phyloP scores from a whole-genome alignment of 2,888 invertebrate genomes.

The Amphimallon solstitiale region DNA sequence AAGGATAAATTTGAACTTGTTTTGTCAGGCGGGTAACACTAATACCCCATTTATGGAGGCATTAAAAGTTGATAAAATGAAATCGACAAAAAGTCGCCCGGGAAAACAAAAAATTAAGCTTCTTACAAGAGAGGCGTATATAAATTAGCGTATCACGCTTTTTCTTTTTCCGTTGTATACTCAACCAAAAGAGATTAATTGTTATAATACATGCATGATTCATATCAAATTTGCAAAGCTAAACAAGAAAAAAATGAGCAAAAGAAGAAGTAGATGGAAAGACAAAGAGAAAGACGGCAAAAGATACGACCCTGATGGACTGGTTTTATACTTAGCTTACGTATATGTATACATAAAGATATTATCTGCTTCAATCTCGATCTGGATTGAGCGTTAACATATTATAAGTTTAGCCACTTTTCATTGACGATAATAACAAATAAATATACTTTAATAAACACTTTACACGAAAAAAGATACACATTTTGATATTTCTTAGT shows the following conservation, averaged over 20 bases:
- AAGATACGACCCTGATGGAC: constrained; percentile 3
- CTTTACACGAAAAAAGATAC: constrained; percentile 6
- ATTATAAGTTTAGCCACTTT: constrained; percentile 3
- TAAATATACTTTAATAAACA: constrained; percentile 21
- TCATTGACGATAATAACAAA: constrained; percentile 9
- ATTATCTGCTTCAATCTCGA: constrained; percentile 15
- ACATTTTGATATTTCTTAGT: constrained; percentile 5
- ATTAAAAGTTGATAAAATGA: constrained; percentile 16
- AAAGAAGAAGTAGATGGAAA: too few relatives aligned
- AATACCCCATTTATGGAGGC: constrained; percentile 17
- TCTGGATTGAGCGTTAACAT: constrained; percentile 6
- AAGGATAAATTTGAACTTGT: constrained; percentile 11
- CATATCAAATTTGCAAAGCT: constrained; percentile 23
- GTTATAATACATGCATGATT: constrained; percentile 14
- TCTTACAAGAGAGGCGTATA: constrained; percentile 9
- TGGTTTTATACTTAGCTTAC: constrained; percentile 8
- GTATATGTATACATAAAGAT: constrained; percentile 20
- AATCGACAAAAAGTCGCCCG: neutral
- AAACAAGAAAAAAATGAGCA: too few relatives aligned
- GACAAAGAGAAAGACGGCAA: too few relatives aligned
- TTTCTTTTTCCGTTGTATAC: neutral
- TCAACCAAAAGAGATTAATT: constrained; percentile 17
- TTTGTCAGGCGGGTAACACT: constrained; percentile 11
- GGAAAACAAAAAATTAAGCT: constrained; percentile 16
- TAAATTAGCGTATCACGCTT: constrained; percentile 7